phyloP scores from a whole-genome alignment of 2,797 vertebrate species.

The Ispidina lecontei region DNA sequence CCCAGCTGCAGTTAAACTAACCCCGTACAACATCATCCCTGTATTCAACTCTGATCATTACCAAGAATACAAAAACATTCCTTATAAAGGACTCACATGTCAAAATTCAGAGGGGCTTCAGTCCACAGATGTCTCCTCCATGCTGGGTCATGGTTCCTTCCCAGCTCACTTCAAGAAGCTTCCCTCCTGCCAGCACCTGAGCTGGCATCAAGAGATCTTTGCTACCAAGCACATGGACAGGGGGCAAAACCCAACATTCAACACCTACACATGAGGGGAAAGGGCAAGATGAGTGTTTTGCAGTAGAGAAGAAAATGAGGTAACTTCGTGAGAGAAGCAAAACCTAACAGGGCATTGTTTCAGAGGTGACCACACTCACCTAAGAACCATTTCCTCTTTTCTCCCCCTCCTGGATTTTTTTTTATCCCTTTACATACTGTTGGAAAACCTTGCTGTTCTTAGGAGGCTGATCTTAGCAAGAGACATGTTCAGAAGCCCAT shows the following conservation, averaged over 20 bases:
- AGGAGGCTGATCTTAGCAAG: not conserved
- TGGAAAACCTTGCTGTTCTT: not conserved
- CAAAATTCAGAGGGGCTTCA: constrained; percentile 25
- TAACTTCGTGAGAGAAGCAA: constrained; percentile 17
- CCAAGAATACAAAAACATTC: constrained; percentile 32
- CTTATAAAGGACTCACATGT: constrained; percentile 26
- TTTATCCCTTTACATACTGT: not conserved
- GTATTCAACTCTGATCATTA: constrained; percentile 26
- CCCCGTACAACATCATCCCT: not conserved
- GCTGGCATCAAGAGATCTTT: not conserved
- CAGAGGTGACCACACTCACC: not conserved
- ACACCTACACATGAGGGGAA: not conserved
- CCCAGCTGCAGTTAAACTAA: constrained; percentile 23
- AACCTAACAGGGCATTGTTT: not conserved
- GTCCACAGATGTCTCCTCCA: not conserved
- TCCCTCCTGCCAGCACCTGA: not conserved
- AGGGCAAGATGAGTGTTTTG: not conserved
- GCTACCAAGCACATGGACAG: not conserved
- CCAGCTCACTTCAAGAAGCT: not conserved
- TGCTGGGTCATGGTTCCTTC: not conserved
- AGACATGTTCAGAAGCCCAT: not conserved
- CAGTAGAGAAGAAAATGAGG: constrained; percentile 47
- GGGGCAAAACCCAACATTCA: not conserved
- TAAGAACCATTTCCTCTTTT: not conserved
- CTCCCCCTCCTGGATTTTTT: not conserved